Evolutionary conservation across 2,888 invertebrate genomes (phyloP), one percentile per base, ranked within the genome.

Genomic region (Sphecodes monilicornis): DNA sequence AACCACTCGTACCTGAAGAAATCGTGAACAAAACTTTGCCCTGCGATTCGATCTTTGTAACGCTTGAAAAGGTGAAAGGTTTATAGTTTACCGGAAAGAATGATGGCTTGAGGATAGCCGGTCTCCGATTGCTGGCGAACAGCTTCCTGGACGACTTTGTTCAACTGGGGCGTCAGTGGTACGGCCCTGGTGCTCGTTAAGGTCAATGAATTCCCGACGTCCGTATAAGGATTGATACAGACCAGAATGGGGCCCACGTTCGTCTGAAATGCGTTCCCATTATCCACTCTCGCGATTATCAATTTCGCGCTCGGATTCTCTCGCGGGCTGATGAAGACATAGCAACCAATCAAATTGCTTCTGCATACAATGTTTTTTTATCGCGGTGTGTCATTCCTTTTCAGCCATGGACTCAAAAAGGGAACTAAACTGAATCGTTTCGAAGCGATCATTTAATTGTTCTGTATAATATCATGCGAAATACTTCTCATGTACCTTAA

Each of bases 71-170:
- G 22, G 50, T 32, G 22, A 71, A 41, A 32, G 22, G 13, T 18
- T 8, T 36, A n/a, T n/a, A 32, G 13, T 80, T 89, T 90, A 96
- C 98, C 98, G 88, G 98, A 98, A 80, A 98, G 96, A 89, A 99
- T 98, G 93, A 99, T 98, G 90, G 98, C 98, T 95, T 99, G 99
- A 80, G 98, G 98, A 95, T 98, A 98, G 90, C 98, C 98, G 88
- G 98, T 98, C 96, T 99, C 99, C 80, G 98, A 97, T 95, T 98
- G 98, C 95, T 98, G 98, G 87, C 98, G 96, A 90, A 98, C 98
- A 72, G 98, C 98, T 95, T 98, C 98, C 95, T 97, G 97, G 79
- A 98, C 98, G 78, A 98, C 97, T 94, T 97, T 97, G 94, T 97
- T 97, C 89, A 99, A 96, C 95, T 98, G 98, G n/a, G 97, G 96